phyloP scores from a whole-genome alignment of 2,797 vertebrate species.

The Microctenopoma lineatum region DNA sequence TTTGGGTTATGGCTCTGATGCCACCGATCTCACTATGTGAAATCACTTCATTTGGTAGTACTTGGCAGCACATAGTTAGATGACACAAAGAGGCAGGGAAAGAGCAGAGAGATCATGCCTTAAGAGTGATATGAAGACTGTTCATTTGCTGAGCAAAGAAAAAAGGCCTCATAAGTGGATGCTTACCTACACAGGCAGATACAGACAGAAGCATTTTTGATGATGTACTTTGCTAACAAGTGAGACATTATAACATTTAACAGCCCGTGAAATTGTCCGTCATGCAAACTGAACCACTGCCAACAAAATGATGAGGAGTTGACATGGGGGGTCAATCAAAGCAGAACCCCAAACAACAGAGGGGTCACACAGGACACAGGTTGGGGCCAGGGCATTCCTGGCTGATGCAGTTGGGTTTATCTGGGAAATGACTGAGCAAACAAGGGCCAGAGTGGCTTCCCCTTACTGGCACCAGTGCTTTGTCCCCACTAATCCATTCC shows the following conservation, averaged over 20 bases:
- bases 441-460: conserved; percentile 77
- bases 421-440: conserved; percentile 82
- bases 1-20: conserved; percentile 60
- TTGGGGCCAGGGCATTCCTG: conserved; percentile 69
- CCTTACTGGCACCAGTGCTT: conserved; percentile 81
- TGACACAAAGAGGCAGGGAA: conserved; percentile 36
- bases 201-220: conserved; percentile 34
- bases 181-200: conserved; percentile 15
- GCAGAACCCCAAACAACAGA: conserved; percentile 44
- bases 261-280: background rate
- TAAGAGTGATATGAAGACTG: conserved; percentile 49
- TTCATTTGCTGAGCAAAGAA: conserved; percentile 44
- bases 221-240: conserved; percentile 30
- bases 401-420: conserved; percentile 72
- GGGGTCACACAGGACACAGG: conserved; percentile 68
- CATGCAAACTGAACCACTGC: conserved; percentile 25
- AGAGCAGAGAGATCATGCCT: conserved; percentile 45
- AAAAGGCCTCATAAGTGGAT: conserved; percentile 37
- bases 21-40: conserved; percentile 60
- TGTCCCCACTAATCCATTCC: conserved; percentile 80
- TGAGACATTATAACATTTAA: conserved; percentile 18
- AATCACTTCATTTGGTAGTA: conserved; percentile 50
- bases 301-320: conserved; percentile 31
- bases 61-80: conserved; percentile 50
- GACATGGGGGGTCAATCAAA: conserved; percentile 49